Base-by-base conservation (phyloP, 1,140 invertebrate genomes). In the Periplaneta americana region DNA sequence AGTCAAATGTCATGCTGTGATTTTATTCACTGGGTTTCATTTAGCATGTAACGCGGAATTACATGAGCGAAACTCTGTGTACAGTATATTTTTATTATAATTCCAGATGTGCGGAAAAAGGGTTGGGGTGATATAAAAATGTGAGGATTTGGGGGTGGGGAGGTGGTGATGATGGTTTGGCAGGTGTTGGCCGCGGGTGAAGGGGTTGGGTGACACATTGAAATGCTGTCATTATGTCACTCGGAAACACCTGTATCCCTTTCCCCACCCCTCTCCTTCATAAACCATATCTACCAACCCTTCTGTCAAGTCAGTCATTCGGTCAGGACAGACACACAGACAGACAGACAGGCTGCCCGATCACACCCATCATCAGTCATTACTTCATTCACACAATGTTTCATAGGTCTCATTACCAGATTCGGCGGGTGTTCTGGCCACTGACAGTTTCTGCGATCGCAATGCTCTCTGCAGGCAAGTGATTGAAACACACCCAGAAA, bases 171-270 rank as follows among this genome's bases (percentile, higher is more conserved):
- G 48, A 66, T 66, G n/a, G 13, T 66, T 66, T 66, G 48, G 48
- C 48, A 66, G 48, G 48, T 66, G 48, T 66, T 66, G n/a, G 48
- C 28, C 22, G 8, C 48, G 48, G 48, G 28, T 66, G 48, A 66
- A 66, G 22, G 28, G 48, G 48, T 22, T 34, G 34, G 22, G 76
- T 78, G 76, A 78, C 76, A 78, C 36, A 78, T 78, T 78, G 76
- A 78, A 78, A 36, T 36, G 33, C 76, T 78, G 76, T 78, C 76
- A 78, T 78, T 78, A 78, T 78, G 76, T 78, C 76, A 78, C 34
- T 78, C 76, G 76, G 76, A 78, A 78, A 78, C 76, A 78, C 76
- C 76, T 78, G 76, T 78, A 78, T 34, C 76, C 76, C 76, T 22
- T 75, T 32, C 76, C 34, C 35, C 76, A 22, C 22, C 76, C 48